Conservation (phyloP, 2,113 vertebrate species). For the Atherinomorus stipes region DNA sequence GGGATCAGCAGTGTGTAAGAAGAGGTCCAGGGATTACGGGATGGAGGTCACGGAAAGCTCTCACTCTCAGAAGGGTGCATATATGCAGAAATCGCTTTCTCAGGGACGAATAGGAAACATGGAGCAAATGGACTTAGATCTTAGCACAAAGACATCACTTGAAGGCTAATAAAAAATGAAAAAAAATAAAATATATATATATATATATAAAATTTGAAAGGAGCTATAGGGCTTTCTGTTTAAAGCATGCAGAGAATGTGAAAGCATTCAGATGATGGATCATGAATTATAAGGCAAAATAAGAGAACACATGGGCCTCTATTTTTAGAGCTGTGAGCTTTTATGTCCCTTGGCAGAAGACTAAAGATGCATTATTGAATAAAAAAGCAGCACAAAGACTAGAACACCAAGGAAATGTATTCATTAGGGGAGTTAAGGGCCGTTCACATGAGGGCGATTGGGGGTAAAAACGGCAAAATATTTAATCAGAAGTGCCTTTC, state of each 20-base stretch:
- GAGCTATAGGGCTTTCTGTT: constrained; percentile 36
- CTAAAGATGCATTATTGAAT: constrained; percentile 63
- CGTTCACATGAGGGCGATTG: too few species aligned
- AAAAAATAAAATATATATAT: too few species aligned
- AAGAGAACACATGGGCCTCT: constrained; percentile 48
- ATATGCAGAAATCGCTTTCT: constrained; percentile 55
- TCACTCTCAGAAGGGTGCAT: constrained; percentile 37
- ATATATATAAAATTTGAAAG: constrained; percentile 16
- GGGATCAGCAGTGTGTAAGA: constrained; percentile 71
- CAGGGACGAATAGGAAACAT: constrained; percentile 7
- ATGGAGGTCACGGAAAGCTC: constrained; percentile 56
- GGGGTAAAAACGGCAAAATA: too few species aligned
- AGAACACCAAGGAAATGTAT: constrained; percentile 49
- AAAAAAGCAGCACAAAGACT: constrained; percentile 31
- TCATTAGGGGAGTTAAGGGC: constrained; percentile 38
- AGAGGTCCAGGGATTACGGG: constrained; percentile 70
- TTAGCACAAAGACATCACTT: constrained; percentile 33
- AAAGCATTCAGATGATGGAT: constrained; percentile 41
- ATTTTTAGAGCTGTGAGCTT: constrained; percentile 56
- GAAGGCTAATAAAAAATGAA: constrained; percentile 46
- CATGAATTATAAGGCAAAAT: constrained; percentile 61
- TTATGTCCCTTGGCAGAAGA: constrained; percentile 45
- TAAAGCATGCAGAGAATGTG: constrained; percentile 34
- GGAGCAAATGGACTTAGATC: constrained; percentile 40
- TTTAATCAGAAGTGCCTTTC: too few species aligned